phyloP scores from a whole-genome alignment of 1,140 invertebrate genomes.

The Drosophila funebris region DNA sequence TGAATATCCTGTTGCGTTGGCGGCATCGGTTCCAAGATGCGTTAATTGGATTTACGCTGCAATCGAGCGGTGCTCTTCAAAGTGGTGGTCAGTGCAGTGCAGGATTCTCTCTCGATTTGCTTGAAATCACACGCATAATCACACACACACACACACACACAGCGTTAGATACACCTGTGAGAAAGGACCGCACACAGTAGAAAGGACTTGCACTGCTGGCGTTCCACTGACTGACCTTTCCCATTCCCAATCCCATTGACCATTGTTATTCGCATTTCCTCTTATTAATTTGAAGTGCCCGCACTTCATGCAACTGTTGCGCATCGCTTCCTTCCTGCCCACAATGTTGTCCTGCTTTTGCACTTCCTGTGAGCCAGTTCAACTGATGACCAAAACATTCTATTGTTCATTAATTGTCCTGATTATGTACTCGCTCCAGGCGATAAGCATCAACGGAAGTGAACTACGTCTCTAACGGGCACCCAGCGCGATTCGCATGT shows the following conservation, averaged over 20 bases:
- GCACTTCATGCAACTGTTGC: constrained; percentile 77
- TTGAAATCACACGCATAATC: constrained; percentile 55
- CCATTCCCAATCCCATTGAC: constrained; percentile 13
- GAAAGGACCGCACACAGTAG: constrained; percentile 69
- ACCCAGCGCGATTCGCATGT: background rate
- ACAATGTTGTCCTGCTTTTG: constrained; percentile 31
- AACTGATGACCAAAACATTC: constrained; percentile 66
- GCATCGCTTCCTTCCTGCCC: constrained; percentile 54
- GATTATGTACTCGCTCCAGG: constrained; percentile 38
- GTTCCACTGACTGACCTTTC: constrained; percentile 65
- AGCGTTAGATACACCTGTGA: constrained; percentile 54
- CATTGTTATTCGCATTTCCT: constrained; percentile 65
- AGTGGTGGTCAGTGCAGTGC: constrained; percentile 58
- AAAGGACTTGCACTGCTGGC: constrained; percentile 35
- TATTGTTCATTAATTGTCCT: constrained; percentile 71
- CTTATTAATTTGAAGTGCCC: constrained; percentile 75
- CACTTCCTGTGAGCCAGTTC: constrained; percentile 65
- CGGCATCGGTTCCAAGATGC: constrained; percentile 30
- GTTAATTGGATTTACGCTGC: constrained; percentile 74
- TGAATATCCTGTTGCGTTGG: constrained; percentile 25
- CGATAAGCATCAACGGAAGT: constrained; percentile 32
- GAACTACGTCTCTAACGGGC: background rate
- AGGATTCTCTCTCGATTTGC: constrained; percentile 35
- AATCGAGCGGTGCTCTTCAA: constrained; percentile 54
- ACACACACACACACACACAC: constrained; percentile 11